A percentile compares a stretch with the other conserved stretches of the same genome.
Evolutionary conservation across 2,888 invertebrate species (phyloP).

Genomic region (Lepeophtheirus nordmannii): DNA sequence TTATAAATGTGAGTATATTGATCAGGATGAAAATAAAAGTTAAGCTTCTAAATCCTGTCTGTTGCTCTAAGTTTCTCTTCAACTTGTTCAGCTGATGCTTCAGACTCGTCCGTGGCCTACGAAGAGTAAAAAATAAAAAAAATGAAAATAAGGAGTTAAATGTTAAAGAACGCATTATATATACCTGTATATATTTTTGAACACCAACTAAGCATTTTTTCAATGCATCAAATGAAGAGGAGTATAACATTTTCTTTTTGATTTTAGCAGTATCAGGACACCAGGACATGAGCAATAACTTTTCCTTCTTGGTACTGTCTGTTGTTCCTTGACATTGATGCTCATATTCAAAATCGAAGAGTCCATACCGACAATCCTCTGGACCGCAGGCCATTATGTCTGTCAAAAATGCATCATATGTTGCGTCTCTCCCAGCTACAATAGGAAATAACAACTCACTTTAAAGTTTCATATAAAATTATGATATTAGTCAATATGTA

Average conservation of each 20-base stretch:
- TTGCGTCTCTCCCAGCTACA: constrained; percentile 51
- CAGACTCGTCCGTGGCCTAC: constrained; percentile 77
- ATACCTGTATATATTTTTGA: constrained; percentile 74
- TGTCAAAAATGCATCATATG: constrained; percentile 83
- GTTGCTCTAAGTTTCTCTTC: constrained; percentile 85
- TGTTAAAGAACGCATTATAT: too few relatives aligned
- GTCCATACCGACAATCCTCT: constrained; percentile 85
- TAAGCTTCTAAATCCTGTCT: constrained; percentile 45
- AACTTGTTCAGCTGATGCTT: constrained; percentile 79
- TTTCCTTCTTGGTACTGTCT: constrained; percentile 81
- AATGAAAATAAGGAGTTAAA: not conserved
- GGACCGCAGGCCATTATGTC: constrained; percentile 79
- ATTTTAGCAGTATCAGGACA: constrained; percentile 93
- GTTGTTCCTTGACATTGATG: constrained; percentile 93
- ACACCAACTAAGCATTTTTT: constrained; percentile 91
- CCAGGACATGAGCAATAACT: constrained; percentile 93
- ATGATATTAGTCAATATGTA: not conserved
- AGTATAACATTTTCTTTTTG: constrained; percentile 60
- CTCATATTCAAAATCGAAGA: constrained; percentile 94
- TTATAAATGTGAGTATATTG: not conserved
- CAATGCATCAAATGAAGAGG: constrained; percentile 90
- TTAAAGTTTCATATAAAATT: not conserved
- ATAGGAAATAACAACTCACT: constrained; percentile 26
- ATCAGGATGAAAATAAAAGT: not conserved
- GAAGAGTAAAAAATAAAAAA: constrained; percentile 25